Evolutionary conservation across 2,888 invertebrate genomes (phyloP).

Genomic region (Tipula unca): DNA sequence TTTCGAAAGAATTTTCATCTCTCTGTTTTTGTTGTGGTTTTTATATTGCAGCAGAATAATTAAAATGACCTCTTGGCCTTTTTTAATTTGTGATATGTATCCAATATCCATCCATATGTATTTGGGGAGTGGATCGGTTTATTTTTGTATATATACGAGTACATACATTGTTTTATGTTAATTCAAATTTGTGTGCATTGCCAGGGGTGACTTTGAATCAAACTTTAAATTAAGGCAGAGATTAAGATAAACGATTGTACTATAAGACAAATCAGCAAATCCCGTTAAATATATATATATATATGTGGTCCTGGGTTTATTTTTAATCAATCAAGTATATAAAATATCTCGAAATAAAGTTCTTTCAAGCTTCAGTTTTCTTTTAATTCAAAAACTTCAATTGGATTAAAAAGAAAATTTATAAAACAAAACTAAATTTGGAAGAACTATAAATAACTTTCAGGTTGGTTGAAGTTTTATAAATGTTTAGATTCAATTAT

Average conservation of each 20-base stretch:
- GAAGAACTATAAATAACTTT: too few species aligned
- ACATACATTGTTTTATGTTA: neutral
- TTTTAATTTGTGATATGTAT: neutral
- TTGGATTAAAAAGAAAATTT: too few species aligned
- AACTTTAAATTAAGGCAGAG: neutral
- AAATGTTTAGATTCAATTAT: too few species aligned
- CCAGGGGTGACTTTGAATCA: neutral
- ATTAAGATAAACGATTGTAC: neutral
- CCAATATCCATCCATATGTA: neutral
- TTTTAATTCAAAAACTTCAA: too few species aligned
- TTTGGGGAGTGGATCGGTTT: neutral
- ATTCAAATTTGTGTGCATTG: neutral
- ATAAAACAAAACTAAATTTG: too few species aligned
- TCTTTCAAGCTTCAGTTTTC: too few species aligned
- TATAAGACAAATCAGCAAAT: neutral
- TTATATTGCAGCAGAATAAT: neutral
- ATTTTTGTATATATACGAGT: too few species aligned
- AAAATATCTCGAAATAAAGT: too few species aligned
- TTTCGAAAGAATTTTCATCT: neutral
- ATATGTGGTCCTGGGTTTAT: too few species aligned
- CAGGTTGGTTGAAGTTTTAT: too few species aligned
- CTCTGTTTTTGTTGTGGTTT: neutral
- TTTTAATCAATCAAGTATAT: too few species aligned
- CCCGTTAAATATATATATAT: too few species aligned
- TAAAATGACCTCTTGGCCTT: slow-evolving; percentile 9